A percentile compares a stretch with the other conserved stretches of the same genome.
These are phyloP conservation scores for Iphiclides podalirius DNA, from an alignment of 2,888 invertebrate genomes.

Conservation along the genomic window DNA sequence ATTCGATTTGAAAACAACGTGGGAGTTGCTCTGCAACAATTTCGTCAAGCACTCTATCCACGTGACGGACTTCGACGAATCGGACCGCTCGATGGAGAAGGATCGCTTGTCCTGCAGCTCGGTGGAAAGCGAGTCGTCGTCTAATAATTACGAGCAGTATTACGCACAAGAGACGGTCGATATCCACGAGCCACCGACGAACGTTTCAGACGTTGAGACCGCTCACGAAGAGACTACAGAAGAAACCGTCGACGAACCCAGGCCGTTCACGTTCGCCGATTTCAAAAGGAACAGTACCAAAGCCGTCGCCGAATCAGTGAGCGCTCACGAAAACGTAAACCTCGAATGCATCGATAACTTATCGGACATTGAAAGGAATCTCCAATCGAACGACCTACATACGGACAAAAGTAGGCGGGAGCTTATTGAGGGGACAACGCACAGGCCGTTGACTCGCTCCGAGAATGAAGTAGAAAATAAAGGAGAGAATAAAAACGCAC, in stretches of 20 bases:
- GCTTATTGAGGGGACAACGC: conserved; percentile 27
- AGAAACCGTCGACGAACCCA: conserved; percentile 46
- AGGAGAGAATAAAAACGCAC: conserved; percentile 45
- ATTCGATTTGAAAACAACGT: conserved; percentile 81
- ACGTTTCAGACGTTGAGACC: conserved; percentile 25
- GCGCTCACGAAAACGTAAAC: conserved; percentile 24
- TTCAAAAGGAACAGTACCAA: conserved; percentile 67
- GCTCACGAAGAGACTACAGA: conserved; percentile 19
- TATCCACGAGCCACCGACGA: conserved; percentile 27
- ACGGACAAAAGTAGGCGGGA: conserved; percentile 28
- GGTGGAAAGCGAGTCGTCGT: conserved; percentile 59
- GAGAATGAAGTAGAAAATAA: conserved; percentile 37
- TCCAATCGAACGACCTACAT: conserved; percentile 22
- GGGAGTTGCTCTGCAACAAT: conserved; percentile 81
- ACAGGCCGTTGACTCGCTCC: conserved; percentile 23
- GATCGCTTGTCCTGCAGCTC: conserved; percentile 64
- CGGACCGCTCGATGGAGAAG: conserved; percentile 54
- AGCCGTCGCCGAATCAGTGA: conserved; percentile 35
- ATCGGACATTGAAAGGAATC: conserved; percentile 26
- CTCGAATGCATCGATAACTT: conserved; percentile 24
- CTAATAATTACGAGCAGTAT: conserved; percentile 62
- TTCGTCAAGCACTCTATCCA: conserved; percentile 74
- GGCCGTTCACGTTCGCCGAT: conserved; percentile 79
- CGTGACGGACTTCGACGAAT: conserved; percentile 64
- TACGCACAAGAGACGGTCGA: conserved; percentile 43